phyloP scores from a whole-genome alignment of 1,140 invertebrate genomes.

The Eriosoma lanigerum region DNA sequence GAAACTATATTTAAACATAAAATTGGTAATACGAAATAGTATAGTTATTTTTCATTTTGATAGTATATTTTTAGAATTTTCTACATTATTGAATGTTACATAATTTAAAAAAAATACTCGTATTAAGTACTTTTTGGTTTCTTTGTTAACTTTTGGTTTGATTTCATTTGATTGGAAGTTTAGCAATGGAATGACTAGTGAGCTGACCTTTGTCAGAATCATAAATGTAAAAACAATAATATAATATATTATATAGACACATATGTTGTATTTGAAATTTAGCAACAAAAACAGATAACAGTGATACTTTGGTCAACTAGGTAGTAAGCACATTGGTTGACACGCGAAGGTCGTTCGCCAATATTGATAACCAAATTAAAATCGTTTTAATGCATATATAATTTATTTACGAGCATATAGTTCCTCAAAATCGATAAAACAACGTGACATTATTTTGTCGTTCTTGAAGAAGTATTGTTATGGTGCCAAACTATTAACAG shows the following conservation, averaged over 20 bases:
- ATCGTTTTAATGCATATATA: background rate
- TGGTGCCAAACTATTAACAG: background rate
- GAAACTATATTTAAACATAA: too few species aligned
- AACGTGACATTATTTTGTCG: conserved; percentile 20
- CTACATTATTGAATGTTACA: too few species aligned
- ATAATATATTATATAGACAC: background rate
- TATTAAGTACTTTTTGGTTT: background rate
- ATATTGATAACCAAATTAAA: conserved; percentile 41
- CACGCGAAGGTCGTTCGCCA: conserved; percentile 33
- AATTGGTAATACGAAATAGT: too few species aligned
- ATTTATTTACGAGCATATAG: background rate
- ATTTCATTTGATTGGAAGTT: background rate
- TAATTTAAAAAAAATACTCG: too few species aligned
- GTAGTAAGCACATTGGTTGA: background rate
- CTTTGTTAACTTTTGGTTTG: background rate
- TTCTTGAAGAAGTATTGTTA: background rate
- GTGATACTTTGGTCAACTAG: background rate
- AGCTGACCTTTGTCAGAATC: background rate
- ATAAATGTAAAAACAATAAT: background rate
- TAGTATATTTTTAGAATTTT: too few species aligned
- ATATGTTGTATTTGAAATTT: conserved; percentile 1
- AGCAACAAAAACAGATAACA: conserved; percentile 20
- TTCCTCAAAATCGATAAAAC: conserved; percentile 15
- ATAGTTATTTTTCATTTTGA: too few species aligned
- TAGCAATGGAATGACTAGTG: too few species aligned